Evolutionary conservation across 2,888 invertebrate species (phyloP), one percentile per base, ranked within the genome.

Genomic region (Spilosoma lubricipeda): DNA sequence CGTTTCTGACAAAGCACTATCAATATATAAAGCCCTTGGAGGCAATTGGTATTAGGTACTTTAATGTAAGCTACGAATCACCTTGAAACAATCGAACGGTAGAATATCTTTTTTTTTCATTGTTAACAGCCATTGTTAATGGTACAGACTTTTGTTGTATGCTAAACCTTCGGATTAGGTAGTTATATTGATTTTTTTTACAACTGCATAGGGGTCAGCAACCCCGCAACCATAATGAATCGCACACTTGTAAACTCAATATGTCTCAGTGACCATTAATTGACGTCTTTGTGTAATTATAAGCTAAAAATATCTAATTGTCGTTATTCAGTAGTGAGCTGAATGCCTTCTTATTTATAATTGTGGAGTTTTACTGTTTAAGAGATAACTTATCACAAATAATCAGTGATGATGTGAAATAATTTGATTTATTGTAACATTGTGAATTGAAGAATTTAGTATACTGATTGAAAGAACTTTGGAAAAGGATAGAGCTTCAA

Each of bases 51-150:
- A 59, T 30, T 63, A 63, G 59, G 27, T 15, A 30, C 27, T 63
- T 63, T 30, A 27, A 52, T 8, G 52, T 63, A 30, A 63, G 27
- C 8, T 18, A 30, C 30, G 30, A 63, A 30, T 30, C 30, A 30
- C 63, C 63, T 81, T 86, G 83, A 85, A 89, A 91, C 90, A 90
- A 91, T 89, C 84, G 85, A 79, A 76, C 86, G 84, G 85, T 87
- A 88, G 87, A 87, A 89, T 84, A 83, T 84, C 78, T 84, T 78
- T 85, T 87, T 89, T 89, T 84, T 63, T 30, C 18, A 86, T 88
- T 87, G 84, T 88, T 87, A 87, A 82, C 88, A 82, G 80, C 85
- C 86, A 88, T 90, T 90, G 90, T 90, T 87, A 86, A 83, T 83
- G 85, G 79, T 77, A 71, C 80, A 85, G 81, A 84, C 86, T 85